A percentile compares a stretch with the other conserved stretches of the same genome.
Conservation (phyloP, 2,113 vertebrate genomes). For the Chrysemys picta region DNA sequence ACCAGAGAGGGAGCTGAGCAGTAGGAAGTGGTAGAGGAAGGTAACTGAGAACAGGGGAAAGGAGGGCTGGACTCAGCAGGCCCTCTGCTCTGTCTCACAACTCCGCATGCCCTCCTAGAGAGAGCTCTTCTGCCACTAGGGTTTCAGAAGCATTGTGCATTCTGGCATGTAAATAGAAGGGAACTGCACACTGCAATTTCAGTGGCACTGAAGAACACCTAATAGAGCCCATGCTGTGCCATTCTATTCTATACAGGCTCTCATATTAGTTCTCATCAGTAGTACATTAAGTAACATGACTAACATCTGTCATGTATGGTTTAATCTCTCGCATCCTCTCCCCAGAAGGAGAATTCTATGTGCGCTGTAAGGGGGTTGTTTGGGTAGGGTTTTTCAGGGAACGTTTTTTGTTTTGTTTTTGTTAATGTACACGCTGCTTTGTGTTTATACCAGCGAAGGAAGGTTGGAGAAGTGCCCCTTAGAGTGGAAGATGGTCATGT, state of each 20-base stretch:
- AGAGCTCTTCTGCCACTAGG: neutral
- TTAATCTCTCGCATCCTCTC: too few relatives aligned
- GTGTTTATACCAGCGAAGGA: too few relatives aligned
- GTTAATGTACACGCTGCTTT: too few relatives aligned
- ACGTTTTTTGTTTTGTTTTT: too few relatives aligned
- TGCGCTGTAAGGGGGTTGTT: too few relatives aligned
- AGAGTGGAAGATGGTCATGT: too few relatives aligned
- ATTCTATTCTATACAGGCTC: neutral
- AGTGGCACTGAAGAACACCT: neutral
- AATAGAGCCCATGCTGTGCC: neutral
- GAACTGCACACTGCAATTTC: neutral
- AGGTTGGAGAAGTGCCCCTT: too few relatives aligned
- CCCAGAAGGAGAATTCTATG: too few relatives aligned
- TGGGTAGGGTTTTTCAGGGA: too few relatives aligned
- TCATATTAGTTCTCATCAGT: too few relatives aligned
- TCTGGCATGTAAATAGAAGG: neutral
- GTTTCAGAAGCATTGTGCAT: neutral
- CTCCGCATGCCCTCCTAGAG: neutral
- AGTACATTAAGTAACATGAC: too few relatives aligned
- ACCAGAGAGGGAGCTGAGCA: neutral
- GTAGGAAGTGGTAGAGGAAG: neutral
- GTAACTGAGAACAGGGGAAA: neutral
- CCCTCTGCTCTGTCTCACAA: neutral
- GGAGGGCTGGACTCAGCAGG: neutral
- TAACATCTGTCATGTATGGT: too few relatives aligned